Percentiles rank a stretch among this genome's conserved stretches.
Evolutionary conservation across 2,113 vertebrate species (phyloP).

Genomic region (Sciurus niger): DNA sequence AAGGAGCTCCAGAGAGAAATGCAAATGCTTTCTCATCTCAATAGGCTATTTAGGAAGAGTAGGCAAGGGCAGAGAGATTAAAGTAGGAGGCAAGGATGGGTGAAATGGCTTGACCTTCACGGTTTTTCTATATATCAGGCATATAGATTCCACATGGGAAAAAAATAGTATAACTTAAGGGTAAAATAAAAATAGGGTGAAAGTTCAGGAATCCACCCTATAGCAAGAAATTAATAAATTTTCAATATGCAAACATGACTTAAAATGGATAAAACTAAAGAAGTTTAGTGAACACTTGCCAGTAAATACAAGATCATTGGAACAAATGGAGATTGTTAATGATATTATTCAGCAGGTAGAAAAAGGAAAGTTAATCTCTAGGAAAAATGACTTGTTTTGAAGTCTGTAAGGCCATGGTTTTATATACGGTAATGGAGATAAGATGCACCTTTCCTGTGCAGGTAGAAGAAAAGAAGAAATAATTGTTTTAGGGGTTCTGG

Average conservation of each 20-base stretch:
- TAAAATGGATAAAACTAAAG: background rate
- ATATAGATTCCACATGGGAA: background rate
- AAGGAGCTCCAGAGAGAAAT: background rate
- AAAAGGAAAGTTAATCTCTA: background rate
- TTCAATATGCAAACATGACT: slow-evolving; percentile 1
- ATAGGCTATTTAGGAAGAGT: background rate
- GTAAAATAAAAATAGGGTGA: slow-evolving; percentile 2
- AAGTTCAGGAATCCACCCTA: slow-evolving; percentile 13
- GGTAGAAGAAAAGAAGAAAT: too few species aligned
- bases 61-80: background rate
- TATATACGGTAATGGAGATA: background rate
- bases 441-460: background rate
- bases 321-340: slow-evolving; percentile 18
- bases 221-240: slow-evolving; percentile 29
- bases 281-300: background rate
- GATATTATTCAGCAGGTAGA: background rate
- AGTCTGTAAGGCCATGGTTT: background rate
- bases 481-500: too few species aligned
- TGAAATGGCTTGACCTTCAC: background rate
- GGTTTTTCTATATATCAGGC: background rate
- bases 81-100: background rate
- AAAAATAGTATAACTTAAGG: background rate
- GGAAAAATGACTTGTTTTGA: background rate
- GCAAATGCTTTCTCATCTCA: background rate
- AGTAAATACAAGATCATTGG: background rate